Evolutionary conservation across 2,113 vertebrate species (phyloP), one percentile per base, ranked within the genome.

Genomic region (Seriola rivoliana): DNA sequence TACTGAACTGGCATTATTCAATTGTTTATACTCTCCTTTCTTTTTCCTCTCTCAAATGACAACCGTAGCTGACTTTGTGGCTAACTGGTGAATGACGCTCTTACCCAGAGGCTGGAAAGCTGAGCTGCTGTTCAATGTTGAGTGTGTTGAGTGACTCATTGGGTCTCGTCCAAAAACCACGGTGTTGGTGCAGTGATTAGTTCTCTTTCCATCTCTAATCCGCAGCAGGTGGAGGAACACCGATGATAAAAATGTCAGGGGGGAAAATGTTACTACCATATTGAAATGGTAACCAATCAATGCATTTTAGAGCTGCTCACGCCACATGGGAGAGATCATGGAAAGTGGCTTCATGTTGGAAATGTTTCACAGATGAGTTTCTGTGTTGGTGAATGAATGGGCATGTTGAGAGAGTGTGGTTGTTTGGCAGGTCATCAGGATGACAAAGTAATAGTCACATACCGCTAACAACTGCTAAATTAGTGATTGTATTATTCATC

Each of bases 171-270:
- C 87, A 80, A 84, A 29, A 89, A 63, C 79, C 85, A 60, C 63
- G 5, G 78, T 89, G 89, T 93, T 88, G 85, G 84, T 83, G 74
- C 69, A 76, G 71, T 83, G 78, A 91, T 93, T 85, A 81, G 80
- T 79, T 84, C 74, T 90, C 78, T 90, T 93, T 92, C 90, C 90
- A 87, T 82, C 62, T 40, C 81, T 91, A 91, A 92, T 92, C 84
- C 75, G 68, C 60, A 87, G 79, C 91, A 93, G 88, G 85, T 89
- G 89, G 68, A 81, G 78, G 60, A 88, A 79, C 71, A 75, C n/a
- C 23, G 48, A 78, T 82, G 66, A 76, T 85, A 81, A 85, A 91
- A 87, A 82, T 73, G 78, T 84, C 78, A 67, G 34, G 62, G 74
- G 29, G 86, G 81, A 85, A 91, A 93, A 89, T 78, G 59, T 91